Percentiles rank a stretch among this genome's conserved stretches.
phyloP scores from a whole-genome alignment of 2,888 invertebrate genomes.

The Synergus laeviventris region DNA sequence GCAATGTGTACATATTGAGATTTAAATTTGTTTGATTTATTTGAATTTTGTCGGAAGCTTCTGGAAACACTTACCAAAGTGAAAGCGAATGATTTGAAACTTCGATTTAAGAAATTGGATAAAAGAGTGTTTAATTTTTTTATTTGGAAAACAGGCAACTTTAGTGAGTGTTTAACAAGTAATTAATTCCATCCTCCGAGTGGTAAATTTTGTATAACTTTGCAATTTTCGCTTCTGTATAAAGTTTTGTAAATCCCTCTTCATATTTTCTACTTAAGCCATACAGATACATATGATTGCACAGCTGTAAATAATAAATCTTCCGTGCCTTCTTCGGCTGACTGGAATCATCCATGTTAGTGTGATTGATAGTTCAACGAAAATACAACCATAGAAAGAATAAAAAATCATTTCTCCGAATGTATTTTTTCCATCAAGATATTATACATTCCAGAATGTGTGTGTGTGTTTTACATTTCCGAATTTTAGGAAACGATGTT shows the following conservation, averaged over 20 bases:
- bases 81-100: background rate
- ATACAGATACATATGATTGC: conserved; percentile 23
- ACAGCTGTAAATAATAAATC: conserved; percentile 4
- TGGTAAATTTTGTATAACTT: conserved; percentile 2
- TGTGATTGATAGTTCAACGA: background rate
- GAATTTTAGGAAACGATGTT: conserved; percentile 22
- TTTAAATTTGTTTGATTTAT: conserved; percentile 20
- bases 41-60: conserved; percentile 23
- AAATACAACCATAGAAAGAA: background rate
- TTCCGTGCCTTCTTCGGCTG: background rate
- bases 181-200: conserved; percentile 9
- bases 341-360: background rate
- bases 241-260: conserved; percentile 6
- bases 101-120: too few species aligned
- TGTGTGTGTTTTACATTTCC: conserved; percentile 16
- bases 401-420: background rate
- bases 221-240: background rate
- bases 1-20: conserved; percentile 30
- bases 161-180: conserved; percentile 1
- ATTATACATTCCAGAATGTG: conserved; percentile 40
- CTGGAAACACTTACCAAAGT: conserved; percentile 16
- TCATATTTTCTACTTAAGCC: conserved; percentile 4
- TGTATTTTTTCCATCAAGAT: background rate
- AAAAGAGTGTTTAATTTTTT: too few species aligned
- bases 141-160: background rate